Base-by-base conservation (phyloP, 2,888 invertebrate genomes). In the Chymomyza amoena region DNA sequence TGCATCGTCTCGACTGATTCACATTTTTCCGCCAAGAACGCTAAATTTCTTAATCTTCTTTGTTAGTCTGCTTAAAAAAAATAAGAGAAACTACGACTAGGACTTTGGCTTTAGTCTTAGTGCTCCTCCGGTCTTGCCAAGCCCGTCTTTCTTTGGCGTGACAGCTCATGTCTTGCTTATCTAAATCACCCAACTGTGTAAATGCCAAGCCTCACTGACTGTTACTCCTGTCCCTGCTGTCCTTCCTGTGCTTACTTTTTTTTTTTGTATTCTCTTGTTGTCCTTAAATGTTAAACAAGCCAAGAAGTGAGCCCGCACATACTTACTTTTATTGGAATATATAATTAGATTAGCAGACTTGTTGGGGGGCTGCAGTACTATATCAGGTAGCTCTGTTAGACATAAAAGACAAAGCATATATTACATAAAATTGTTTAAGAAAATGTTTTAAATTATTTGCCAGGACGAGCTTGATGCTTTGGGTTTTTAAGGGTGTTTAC, bases 141-240 rank as follows among this genome's bases (percentile, higher is more conserved):
- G 61, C 54, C 68, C 52, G 56, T 64, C 68, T 61, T 57, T 69
- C 68, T 67, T 66, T 72, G 70, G 70, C 77, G 73, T 81, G 87
- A 87, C 85, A 84, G 84, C 80, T 81, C 82, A 87, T 84, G 87
- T 87, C 87, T 84, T 84, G 83, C 84, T 84, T 87, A 84, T 84
- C 87, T 82, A 82, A 84, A 80, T 82, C 83, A 84, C 82, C 85
- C 87, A 76, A 84, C 83, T 87, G 87, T 84, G 83, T 84, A 77
- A 84, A 84, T 84, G 82, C 82, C 82, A 80, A 76, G 76, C 85
- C 76, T 82, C 78, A 80, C 70, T 84, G 81, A 82, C 87, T 25
- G 77, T 68, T 16, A 9, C 64, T 15, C 20, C 59, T 45, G 4
- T 50, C 10, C 18, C 59, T 45, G 20, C 59, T 39, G 10, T n/a